phyloP scores from a whole-genome alignment of 2,888 invertebrate species.

The Rhimphoctona megacephalus region DNA sequence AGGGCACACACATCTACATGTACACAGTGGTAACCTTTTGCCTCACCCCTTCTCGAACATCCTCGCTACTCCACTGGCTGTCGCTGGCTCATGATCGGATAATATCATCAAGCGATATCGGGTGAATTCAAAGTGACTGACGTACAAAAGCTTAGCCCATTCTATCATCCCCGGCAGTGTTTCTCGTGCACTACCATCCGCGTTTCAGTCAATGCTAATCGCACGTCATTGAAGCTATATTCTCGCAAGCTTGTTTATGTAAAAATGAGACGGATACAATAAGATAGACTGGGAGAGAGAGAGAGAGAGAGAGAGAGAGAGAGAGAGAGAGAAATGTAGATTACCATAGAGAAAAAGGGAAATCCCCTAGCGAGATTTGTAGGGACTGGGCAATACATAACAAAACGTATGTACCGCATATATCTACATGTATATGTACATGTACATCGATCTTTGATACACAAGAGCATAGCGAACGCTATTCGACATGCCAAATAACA shows the following conservation, averaged over 20 bases:
- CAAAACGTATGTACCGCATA: slow-evolving; percentile 30
- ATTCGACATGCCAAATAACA: not conserved
- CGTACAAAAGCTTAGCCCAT: slow-evolving; percentile 71
- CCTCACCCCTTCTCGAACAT: not conserved
- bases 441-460: not conserved
- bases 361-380: slow-evolving; percentile 46
- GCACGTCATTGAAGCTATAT: slow-evolving; percentile 68
- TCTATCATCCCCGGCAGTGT: slow-evolving; percentile 17
- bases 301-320: slow-evolving; percentile 30
- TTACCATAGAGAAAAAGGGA: slow-evolving; percentile 5
- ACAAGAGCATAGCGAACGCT: not conserved
- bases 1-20: not conserved
- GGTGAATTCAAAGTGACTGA: slow-evolving; percentile 72
- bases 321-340: not conserved
- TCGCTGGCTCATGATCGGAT: slow-evolving; percentile 68
- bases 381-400: slow-evolving; percentile 40
- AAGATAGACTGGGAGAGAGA: not conserved
- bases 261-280: slow-evolving; percentile 36
- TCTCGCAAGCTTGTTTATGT: slow-evolving; percentile 48
- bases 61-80: slow-evolving; percentile 20
- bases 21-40: not conserved
- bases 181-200: slow-evolving; percentile 26
- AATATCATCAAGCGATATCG: slow-evolving; percentile 70
- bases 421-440: not conserved
- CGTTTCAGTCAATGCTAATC: slow-evolving; percentile 68